Conservation (phyloP, 2,113 vertebrate genomes). For the Sus scrofa region DNA sequence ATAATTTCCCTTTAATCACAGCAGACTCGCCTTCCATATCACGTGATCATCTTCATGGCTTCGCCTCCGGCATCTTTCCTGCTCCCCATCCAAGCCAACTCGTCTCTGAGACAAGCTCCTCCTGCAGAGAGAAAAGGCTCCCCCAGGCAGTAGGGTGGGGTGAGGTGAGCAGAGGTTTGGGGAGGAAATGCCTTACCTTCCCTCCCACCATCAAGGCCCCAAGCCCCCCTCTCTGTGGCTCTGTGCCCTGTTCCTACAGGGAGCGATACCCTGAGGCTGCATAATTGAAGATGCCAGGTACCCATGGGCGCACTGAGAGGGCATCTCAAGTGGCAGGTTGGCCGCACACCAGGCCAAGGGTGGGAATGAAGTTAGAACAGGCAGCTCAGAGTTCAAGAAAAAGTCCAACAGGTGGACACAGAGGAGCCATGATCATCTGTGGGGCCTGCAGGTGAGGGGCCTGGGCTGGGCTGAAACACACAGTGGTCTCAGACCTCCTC, state of each 20-base stretch:
- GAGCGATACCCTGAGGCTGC: rapidly evolving
- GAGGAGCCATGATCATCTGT: background rate
- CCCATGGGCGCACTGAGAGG: rapidly evolving
- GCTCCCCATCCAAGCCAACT: rapidly evolving
- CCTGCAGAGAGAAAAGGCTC: background rate
- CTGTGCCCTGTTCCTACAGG: rapidly evolving
- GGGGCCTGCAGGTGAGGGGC: background rate
- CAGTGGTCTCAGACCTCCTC: background rate
- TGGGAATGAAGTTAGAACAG: background rate
- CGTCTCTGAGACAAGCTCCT: background rate
- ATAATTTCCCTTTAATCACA: background rate
- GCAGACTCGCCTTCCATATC: background rate
- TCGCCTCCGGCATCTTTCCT: rapidly evolving
- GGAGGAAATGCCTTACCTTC: background rate
- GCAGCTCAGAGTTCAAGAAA: background rate
- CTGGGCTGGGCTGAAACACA: background rate
- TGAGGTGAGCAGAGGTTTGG: background rate
- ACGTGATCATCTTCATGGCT: rapidly evolving
- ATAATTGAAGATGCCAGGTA: background rate
- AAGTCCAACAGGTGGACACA: background rate
- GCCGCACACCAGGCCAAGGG: rapidly evolving
- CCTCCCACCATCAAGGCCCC: rapidly evolving
- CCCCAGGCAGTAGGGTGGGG: background rate
- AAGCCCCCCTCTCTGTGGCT: rapidly evolving
- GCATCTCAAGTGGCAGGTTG: background rate